These are phyloP conservation scores for Drosophila histrio DNA, from an alignment of 2,888 invertebrate species.

Conservation along the genomic window DNA sequence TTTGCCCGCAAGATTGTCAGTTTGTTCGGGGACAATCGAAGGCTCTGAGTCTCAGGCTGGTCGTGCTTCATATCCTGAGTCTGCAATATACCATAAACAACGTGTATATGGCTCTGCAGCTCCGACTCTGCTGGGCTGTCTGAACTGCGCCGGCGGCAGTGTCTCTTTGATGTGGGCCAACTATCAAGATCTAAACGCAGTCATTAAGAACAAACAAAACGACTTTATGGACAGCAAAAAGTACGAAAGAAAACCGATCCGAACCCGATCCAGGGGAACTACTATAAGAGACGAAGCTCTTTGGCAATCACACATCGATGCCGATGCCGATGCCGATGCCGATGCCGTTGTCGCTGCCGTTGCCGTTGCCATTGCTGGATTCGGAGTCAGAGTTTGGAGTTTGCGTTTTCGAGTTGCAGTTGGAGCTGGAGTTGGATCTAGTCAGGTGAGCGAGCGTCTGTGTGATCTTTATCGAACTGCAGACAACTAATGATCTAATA, in stretches of 20 bases:
- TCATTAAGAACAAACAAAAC: constrained; percentile 80
- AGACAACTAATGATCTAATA: constrained; percentile 84
- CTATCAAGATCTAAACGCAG: constrained; percentile 82
- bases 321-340: constrained; percentile 18
- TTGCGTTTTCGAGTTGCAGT: constrained; percentile 5
- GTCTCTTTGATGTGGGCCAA: constrained; percentile 74
- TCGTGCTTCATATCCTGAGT: constrained; percentile 57
- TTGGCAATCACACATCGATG: constrained; percentile 67
- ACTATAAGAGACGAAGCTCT: constrained; percentile 49
- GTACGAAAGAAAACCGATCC: constrained; percentile 14
- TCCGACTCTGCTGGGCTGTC: constrained; percentile 6
- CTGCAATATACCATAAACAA: constrained; percentile 68
- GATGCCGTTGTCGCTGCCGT: constrained; percentile 3
- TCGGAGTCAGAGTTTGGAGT: constrained; percentile 6
- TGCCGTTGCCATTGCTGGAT: constrained; percentile 5
- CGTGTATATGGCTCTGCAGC: constrained; percentile 42
- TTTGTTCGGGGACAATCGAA: constrained; percentile 17
- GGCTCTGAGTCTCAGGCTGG: constrained; percentile 13
- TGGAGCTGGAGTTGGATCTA: constrained; percentile 27
- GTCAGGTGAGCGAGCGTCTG: constrained; percentile 68
- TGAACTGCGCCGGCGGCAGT: constrained; percentile 64
- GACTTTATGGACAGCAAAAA: constrained; percentile 81
- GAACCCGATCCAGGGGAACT: constrained; percentile 19
- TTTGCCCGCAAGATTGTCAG: not conserved
- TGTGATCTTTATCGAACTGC: constrained; percentile 81